Base-by-base conservation (phyloP, 2,888 invertebrate genomes). In the Himalopsyche anomala region DNA sequence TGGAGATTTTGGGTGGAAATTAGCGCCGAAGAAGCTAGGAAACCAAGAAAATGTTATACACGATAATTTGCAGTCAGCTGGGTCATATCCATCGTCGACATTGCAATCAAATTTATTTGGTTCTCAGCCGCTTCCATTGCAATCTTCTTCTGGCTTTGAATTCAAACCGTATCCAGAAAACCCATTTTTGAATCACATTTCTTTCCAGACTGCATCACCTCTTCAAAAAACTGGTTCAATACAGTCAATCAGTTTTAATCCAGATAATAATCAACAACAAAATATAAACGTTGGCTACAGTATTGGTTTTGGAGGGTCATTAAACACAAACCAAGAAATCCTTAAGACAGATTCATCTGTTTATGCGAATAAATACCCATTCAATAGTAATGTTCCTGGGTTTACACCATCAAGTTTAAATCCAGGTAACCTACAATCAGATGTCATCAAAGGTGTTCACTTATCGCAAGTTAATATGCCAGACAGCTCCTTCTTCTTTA, bases 1-100 rank as follows among this genome's bases (percentile, higher is more conserved):
- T 84, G 93, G 93, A 15, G 93, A 93, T 89, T 93, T 91, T 89
- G 93, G 93, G 1, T 93, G 93, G 93, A 93, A 92, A 89, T 85
- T 93, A 38, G 90, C 90, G 5, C 91, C 91, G n/a, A 92, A 92
- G 89, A 93, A 92, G 55, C 19, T 36, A 19, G 45, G 62, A 81
- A 40, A 79, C 6, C 69, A 62, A 12, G 79, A 82, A 79, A 85
- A 83, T 36, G 80, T 28, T 42, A 36, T 83, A 15, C 19, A 80
- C 15, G 84, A 84, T 19, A 84, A 69, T 84, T 28, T 69, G 54
- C 86, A 87, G 82, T 86, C 42, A 19, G 80, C 84, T 15, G 83
- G 55, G n/a, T 54, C 55, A 8, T 87, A 87, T 84, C 54, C 87
- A 9, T n/a, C 84, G 19, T 85, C 87, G 45, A 62, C 87, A 45